These are phyloP conservation scores for Esperia sulphurella DNA, from an alignment of 2,888 invertebrate species.

Conservation along the genomic window DNA sequence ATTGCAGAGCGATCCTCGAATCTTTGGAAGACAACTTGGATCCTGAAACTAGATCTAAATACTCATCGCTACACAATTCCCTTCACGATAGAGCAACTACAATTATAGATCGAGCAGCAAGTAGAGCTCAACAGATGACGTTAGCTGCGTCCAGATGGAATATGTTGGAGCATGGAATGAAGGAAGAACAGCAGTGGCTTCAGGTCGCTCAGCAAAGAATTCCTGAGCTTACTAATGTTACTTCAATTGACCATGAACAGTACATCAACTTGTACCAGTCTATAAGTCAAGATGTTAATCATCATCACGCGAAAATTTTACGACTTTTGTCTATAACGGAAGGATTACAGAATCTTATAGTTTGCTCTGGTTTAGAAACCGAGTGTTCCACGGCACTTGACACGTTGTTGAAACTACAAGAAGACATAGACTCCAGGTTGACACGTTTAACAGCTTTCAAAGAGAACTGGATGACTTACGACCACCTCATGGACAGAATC, in stretches of 20 bases:
- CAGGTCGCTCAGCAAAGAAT: constrained; percentile 91
- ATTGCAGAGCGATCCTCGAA: constrained; percentile 91
- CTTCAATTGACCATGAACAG: constrained; percentile 90
- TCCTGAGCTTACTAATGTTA: constrained; percentile 88
- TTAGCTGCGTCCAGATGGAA: constrained; percentile 92
- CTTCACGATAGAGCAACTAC: constrained; percentile 87
- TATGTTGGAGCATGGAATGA: constrained; percentile 88
- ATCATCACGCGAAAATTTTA: constrained; percentile 88
- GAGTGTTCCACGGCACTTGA: constrained; percentile 86
- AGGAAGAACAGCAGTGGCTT: constrained; percentile 90
- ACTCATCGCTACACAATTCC: constrained; percentile 86
- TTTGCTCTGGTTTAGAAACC: constrained; percentile 86
- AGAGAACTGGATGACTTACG: constrained; percentile 88
- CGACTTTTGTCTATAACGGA: constrained; percentile 86
- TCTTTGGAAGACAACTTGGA: constrained; percentile 92
- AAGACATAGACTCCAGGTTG: constrained; percentile 86
- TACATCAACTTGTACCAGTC: constrained; percentile 91
- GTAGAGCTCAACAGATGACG: constrained; percentile 90
- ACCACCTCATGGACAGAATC: constrained; percentile 84
- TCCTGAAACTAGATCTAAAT: constrained; percentile 85
- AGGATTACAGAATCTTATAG: constrained; percentile 85
- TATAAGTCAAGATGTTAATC: constrained; percentile 86
- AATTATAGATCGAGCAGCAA: constrained; percentile 89
- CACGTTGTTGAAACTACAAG: constrained; percentile 85
- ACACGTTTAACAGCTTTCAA: constrained; percentile 86